These are phyloP conservation scores for Brachyptera risi DNA, from an alignment of 2,888 invertebrate species.

Conservation along the genomic window DNA sequence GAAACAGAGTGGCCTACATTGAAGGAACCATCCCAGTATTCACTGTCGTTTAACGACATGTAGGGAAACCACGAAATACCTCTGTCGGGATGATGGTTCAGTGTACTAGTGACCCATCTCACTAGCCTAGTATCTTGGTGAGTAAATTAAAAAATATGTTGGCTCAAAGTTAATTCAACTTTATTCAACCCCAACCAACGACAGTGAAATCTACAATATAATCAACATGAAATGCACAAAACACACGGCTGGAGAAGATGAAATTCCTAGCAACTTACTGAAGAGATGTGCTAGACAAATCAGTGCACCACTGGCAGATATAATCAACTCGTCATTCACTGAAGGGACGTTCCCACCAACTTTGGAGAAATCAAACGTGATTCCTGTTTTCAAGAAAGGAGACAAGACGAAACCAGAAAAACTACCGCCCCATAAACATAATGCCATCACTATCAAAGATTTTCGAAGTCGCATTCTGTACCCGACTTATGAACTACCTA, in stretches of 20 bases:
- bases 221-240: background rate
- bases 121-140: too few species aligned
- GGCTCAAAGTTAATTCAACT: too few species aligned
- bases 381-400: constrained; percentile 12
- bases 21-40: too few species aligned
- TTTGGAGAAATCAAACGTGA: background rate
- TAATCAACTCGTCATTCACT: background rate
- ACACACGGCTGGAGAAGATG: background rate
- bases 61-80: too few species aligned
- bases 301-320: background rate
- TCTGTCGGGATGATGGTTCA: too few species aligned
- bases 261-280: background rate
- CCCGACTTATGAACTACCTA: too few species aligned
- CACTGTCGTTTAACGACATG: too few species aligned
- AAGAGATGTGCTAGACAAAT: constrained; percentile 2
- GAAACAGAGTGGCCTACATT: too few species aligned
- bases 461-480: constrained; percentile 6
- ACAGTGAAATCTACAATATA: too few species aligned
- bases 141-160: too few species aligned
- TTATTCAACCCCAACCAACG: too few species aligned
- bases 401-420: background rate
- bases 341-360: constrained; percentile 7
- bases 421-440: constrained; percentile 1
- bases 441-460: constrained; percentile 6
- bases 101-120: too few species aligned